Conservation (phyloP, 2,888 invertebrate genomes). For the Thyatira batis region DNA sequence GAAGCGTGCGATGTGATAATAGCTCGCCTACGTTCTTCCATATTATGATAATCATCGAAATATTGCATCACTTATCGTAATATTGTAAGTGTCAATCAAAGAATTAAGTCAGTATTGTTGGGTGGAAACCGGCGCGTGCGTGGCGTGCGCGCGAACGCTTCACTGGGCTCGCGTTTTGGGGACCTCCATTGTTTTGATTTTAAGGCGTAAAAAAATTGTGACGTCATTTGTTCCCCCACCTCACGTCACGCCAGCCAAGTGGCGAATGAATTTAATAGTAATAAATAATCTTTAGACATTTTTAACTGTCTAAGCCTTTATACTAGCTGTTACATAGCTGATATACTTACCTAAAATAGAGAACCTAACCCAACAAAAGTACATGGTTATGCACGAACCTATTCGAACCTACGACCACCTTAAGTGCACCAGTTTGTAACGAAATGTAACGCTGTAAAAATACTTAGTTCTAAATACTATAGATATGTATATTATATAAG, state of each 20-base stretch:
- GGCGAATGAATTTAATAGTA: background rate
- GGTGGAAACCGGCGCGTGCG: conserved; percentile 63
- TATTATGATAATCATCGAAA: conserved; percentile 78
- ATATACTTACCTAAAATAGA: too few relatives aligned
- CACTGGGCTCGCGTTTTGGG: conserved; percentile 64
- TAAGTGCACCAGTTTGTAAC: too few relatives aligned
- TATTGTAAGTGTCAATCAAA: conserved; percentile 84
- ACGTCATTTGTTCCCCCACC: conserved; percentile 40
- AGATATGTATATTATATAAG: background rate
- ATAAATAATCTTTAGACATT: too few relatives aligned
- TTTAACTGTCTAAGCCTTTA: too few relatives aligned
- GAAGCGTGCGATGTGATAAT: conserved; percentile 67
- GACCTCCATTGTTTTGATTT: conserved; percentile 71
- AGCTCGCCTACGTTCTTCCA: conserved; percentile 45
- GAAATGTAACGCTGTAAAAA: too few relatives aligned
- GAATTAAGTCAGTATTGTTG: conserved; percentile 79
- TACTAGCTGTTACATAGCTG: too few relatives aligned
- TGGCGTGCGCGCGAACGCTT: conserved; percentile 42
- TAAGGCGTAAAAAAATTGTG: conserved; percentile 55
- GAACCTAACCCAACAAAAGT: too few relatives aligned
- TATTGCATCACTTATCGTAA: conserved; percentile 83
- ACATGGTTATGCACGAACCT: too few relatives aligned
- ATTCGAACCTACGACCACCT: too few relatives aligned
- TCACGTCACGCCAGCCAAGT: background rate
- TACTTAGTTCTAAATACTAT: too few relatives aligned